phyloP scores from a whole-genome alignment of 37 sponge, comb jelly and placozoan species.

The Lycopodina hypogea region DNA sequence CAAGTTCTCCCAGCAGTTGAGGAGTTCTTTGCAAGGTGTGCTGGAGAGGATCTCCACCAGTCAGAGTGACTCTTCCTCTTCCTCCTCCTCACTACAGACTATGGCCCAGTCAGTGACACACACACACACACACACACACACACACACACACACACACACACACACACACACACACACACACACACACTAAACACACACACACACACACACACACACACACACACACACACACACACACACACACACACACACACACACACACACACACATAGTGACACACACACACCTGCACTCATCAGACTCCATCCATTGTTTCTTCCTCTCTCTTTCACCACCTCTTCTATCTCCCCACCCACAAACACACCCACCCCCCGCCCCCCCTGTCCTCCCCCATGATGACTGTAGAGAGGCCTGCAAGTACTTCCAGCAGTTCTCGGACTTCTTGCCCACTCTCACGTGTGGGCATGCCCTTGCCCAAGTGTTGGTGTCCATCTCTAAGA shows the following conservation, averaged over 20 bases:
- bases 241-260: too few relatives aligned
- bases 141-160: too few relatives aligned
- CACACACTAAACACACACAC: too few relatives aligned
- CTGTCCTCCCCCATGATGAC: not conserved
- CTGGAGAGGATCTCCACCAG: not conserved
- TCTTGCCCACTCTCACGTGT: constrained; percentile 49
- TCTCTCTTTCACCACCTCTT: not conserved
- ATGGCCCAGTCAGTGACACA: too few relatives aligned
- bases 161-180: too few relatives aligned
- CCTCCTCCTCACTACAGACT: not conserved
- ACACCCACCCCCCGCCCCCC: not conserved
- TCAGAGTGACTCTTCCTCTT: not conserved
- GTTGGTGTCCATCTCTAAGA: constrained; percentile 53
- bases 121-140: too few relatives aligned
- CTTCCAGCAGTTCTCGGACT: constrained; percentile 26
- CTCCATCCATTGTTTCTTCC: not conserved
- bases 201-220: too few relatives aligned
- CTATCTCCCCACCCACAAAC: not conserved
- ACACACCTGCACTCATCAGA: too few relatives aligned
- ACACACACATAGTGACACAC: too few relatives aligned
- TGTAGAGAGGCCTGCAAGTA: constrained; percentile 29
- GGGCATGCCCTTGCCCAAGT: constrained; percentile 42
- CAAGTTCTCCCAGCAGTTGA: constrained; percentile 6
- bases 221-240: too few relatives aligned
- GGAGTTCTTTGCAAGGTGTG: not conserved